These are phyloP conservation scores for Brienomyrus longianalis DNA, from an alignment of 2,113 vertebrate genomes.

Conservation along the genomic window DNA sequence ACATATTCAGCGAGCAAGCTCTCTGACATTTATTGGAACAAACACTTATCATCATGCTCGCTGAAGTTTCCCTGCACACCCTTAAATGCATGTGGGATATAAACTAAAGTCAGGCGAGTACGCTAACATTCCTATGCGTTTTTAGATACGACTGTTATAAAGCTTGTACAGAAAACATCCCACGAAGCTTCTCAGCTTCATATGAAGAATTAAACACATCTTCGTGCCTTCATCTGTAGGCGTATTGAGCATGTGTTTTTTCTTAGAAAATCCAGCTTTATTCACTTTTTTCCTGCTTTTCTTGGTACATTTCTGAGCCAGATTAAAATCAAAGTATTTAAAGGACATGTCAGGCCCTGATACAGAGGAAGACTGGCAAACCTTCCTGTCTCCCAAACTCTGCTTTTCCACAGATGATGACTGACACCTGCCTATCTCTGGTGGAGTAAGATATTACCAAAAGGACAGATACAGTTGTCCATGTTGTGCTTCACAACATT, in stretches of 20 bases:
- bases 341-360: background rate
- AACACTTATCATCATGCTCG: background rate
- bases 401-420: constrained; percentile 9
- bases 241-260: background rate
- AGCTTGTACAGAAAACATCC: background rate
- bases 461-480: constrained; percentile 31
- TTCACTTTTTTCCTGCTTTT: background rate
- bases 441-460: constrained; percentile 38
- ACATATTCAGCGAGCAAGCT: background rate
- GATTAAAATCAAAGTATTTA: background rate
- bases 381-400: constrained; percentile 20
- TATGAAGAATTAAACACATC: background rate
- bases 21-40: background rate
- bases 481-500: constrained; percentile 40
- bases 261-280: background rate
- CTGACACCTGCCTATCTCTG: constrained; percentile 3
- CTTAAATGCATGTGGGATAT: background rate
- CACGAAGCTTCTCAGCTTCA: background rate
- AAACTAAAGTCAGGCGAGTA: background rate
- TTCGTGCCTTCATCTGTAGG: background rate
- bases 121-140: background rate
- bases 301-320: background rate
- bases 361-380: background rate
- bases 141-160: background rate
- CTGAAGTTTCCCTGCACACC: background rate